Base-by-base conservation (phyloP, 2,888 invertebrate species). In the Thymelicus lineola region DNA sequence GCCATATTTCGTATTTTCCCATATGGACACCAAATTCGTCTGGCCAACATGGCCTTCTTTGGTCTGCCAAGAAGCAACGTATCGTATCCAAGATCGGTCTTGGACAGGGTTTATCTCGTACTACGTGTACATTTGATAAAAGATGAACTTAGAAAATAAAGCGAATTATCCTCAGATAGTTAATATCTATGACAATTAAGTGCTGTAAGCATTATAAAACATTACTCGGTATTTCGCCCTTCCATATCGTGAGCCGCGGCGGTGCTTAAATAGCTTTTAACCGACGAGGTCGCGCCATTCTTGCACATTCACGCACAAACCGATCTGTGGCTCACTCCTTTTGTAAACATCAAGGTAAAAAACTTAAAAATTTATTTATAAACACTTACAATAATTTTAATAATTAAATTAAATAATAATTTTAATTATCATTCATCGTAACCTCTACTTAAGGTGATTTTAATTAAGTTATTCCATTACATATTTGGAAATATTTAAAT, bases 181-280 rank as follows among this genome's bases (percentile, higher is more conserved):
- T 42, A 55, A 66, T 59, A 48, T 66, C 48, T 58, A 58, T 48
- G 46, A 38, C 64, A 63, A 57, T 65, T 58, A 55, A 35, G 35
- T 45, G 28, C n/a, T 46, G 28, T 46, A 58, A 46, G 35, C 45
- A 66, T 66, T 48, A 36, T 61, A 12, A 46, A 67, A 64, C 78
- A 78, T 71, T 82, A 79, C 82, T 78, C 83, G 86, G 78, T 82
- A 81, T 82, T 80, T 80, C 81, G 83, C 88, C 88, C 87, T 88
- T 83, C 88, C 87, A 82, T 75, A 74, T 71, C 74, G 74, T 72
- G 75, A 73, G 75, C 74, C 65, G 75, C 36, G 75, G 75, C 82
- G 77, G 80, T 87, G 53, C 53, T 17, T 53, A 88, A 86, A 89
- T 84, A 87, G 84, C 82, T 80, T 76, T 76, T 75, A 72, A 76